Evolutionary conservation across 2,113 vertebrate genomes (phyloP), one percentile per base, ranked within the genome.

Genomic region (Cyprinodon variegatus): DNA sequence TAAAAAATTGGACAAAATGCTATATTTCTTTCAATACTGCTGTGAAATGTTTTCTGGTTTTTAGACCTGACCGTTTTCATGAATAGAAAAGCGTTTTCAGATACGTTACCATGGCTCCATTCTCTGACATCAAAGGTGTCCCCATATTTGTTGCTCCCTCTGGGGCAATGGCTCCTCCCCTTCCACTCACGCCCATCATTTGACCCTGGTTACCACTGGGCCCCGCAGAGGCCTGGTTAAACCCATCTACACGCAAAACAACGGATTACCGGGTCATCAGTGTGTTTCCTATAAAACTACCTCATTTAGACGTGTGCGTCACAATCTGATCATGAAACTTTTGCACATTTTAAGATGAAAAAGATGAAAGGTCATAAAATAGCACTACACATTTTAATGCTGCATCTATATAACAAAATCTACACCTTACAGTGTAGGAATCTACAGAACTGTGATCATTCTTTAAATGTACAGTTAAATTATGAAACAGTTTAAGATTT

Each of bases 101-200:
- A 97, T 98, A 97, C 96, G 3, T 98, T 99, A 99, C 98, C 98
- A 97, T 97, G 84, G 96, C 91, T 96, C 96, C 96, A 91, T 98
- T 97, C 95, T 99, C 97, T 89, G 96, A 94, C 94, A 97, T 96
- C 95, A 98, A 90, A 88, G 95, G 91, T 79, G 96, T 93, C 92
- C 95, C 97, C 94, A 97, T 95, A 93, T 95, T 97, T 94, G 96
- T 87, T 77, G 96, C 93, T 95, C 95, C 98, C 94, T 97, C 97
- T 85, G 95, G 94, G 84, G 96, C 96, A 93, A 96, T 94, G 94
- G 97, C 89, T 94, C 94, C 95, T 93, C 94, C 95, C 95, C 96
- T 95, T 96, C 95, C 97, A 94, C 96, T 96, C 95, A 98, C 95
- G 93, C 95, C 94, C 96, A 98, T 97, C 96, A 98, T 97, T 95